Evolutionary conservation across 2,113 vertebrate genomes (phyloP).

Genomic region (Lonchura striata): DNA sequence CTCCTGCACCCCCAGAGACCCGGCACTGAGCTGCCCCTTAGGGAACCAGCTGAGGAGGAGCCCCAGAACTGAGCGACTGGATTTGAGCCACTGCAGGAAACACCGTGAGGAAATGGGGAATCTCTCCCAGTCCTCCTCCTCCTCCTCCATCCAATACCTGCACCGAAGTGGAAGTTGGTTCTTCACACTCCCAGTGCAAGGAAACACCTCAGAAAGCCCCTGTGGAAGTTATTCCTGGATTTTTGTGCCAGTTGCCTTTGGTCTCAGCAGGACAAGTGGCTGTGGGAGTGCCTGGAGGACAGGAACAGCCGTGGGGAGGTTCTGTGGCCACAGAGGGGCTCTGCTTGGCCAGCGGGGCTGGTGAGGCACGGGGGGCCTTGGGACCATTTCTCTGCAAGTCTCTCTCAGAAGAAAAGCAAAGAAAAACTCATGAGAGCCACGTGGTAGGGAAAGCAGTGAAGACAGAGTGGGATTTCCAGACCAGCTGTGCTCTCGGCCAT

Average conservation of each 20-base stretch:
- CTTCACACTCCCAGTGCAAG: accelerated
- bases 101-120: background rate
- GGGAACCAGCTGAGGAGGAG: background rate
- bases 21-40: background rate
- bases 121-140: background rate
- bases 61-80: background rate
- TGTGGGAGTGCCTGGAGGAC: background rate
- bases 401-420: background rate
- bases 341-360: accelerated
- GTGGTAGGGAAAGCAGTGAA: background rate
- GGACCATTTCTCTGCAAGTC: background rate
- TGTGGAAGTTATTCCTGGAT: background rate
- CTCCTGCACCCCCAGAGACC: accelerated
- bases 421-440: accelerated
- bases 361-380: accelerated
- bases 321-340: background rate
- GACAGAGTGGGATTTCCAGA: conserved; percentile 4
- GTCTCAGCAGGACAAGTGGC: accelerated
- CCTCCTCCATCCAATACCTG: background rate
- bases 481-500: accelerated
- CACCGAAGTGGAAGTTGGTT: background rate
- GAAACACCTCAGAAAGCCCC: background rate
- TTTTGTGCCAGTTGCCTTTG: accelerated
- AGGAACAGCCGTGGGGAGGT: accelerated
- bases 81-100: background rate